These are phyloP conservation scores for Lagria hirta DNA, from an alignment of 2,888 invertebrate species.

Conservation along the genomic window DNA sequence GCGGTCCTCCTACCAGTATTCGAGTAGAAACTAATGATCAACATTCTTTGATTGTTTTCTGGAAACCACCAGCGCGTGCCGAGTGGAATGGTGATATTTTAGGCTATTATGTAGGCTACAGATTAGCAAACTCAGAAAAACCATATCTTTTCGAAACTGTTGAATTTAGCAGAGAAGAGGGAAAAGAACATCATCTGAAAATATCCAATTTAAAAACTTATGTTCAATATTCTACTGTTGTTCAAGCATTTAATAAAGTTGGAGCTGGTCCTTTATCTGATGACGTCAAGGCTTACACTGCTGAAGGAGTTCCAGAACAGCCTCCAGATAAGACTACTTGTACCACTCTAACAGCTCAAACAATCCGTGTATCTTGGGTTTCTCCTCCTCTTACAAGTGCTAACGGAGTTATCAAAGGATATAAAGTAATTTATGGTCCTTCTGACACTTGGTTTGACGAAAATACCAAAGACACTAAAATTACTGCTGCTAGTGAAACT, in stretches of 20 bases:
- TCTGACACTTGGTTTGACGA: constrained; percentile 92
- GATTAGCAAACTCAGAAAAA: constrained; percentile 79
- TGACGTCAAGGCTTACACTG: constrained; percentile 87
- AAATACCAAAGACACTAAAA: constrained; percentile 87
- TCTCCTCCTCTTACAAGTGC: constrained; percentile 90
- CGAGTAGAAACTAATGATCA: constrained; percentile 87
- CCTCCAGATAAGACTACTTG: constrained; percentile 91
- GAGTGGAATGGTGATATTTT: constrained; percentile 92
- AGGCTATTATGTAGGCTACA: constrained; percentile 90
- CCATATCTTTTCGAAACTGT: constrained; percentile 90
- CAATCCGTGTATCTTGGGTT: constrained; percentile 92
- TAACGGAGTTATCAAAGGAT: constrained; percentile 94
- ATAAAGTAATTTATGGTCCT: constrained; percentile 91
- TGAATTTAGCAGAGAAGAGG: constrained; percentile 88
- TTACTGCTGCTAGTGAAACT: constrained; percentile 89
- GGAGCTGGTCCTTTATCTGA: constrained; percentile 90
- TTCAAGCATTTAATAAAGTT: constrained; percentile 92
- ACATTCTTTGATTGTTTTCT: constrained; percentile 81
- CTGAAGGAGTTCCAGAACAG: constrained; percentile 91
- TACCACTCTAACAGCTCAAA: constrained; percentile 90
- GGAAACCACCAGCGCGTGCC: constrained; percentile 87
- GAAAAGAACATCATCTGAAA: constrained; percentile 82
- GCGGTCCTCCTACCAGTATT: constrained; percentile 77
- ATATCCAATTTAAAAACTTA: constrained; percentile 68
- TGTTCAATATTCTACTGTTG: constrained; percentile 93